Conservation (phyloP, 2,888 invertebrate species). For the Stenoptilia bipunctidactyla region DNA sequence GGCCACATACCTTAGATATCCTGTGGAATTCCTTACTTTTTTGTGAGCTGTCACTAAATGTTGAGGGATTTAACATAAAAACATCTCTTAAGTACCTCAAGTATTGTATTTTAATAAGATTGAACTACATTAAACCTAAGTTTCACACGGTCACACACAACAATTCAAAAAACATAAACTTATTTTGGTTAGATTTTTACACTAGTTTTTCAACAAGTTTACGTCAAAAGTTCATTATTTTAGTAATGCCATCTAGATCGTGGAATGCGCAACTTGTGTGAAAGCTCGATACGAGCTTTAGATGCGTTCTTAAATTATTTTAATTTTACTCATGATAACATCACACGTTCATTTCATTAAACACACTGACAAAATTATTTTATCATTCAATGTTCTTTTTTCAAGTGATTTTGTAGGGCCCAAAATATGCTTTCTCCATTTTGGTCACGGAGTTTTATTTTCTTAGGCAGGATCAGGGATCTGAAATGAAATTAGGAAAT, state of each 20-base stretch:
- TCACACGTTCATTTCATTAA: conserved; percentile 12
- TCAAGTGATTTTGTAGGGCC: neutral
- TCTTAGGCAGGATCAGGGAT: neutral
- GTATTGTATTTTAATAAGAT: conserved; percentile 38
- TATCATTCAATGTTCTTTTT: too few species aligned
- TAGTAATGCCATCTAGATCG: conserved; percentile 44
- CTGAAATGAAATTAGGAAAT: too few species aligned
- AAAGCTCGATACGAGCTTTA: conserved; percentile 53
- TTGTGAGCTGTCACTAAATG: neutral
- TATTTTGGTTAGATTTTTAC: conserved; percentile 64
- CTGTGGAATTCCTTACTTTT: too few species aligned
- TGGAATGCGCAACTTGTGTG: conserved; percentile 34
- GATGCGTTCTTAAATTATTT: conserved; percentile 24
- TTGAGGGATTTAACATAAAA: conserved; percentile 11
- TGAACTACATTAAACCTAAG: conserved; percentile 24
- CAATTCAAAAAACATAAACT: conserved; percentile 54
- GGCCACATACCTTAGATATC: too few species aligned
- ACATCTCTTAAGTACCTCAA: conserved; percentile 36
- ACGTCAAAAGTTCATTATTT: conserved; percentile 66
- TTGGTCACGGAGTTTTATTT: conserved; percentile 1
- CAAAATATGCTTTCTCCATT: neutral
- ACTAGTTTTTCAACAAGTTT: conserved; percentile 59
- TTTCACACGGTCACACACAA: conserved; percentile 46
- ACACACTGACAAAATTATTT: too few species aligned
- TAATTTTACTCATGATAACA: conserved; percentile 11